Evolutionary conservation across 1,140 invertebrate genomes (phyloP).

Genomic region (Bacillus rossius): DNA sequence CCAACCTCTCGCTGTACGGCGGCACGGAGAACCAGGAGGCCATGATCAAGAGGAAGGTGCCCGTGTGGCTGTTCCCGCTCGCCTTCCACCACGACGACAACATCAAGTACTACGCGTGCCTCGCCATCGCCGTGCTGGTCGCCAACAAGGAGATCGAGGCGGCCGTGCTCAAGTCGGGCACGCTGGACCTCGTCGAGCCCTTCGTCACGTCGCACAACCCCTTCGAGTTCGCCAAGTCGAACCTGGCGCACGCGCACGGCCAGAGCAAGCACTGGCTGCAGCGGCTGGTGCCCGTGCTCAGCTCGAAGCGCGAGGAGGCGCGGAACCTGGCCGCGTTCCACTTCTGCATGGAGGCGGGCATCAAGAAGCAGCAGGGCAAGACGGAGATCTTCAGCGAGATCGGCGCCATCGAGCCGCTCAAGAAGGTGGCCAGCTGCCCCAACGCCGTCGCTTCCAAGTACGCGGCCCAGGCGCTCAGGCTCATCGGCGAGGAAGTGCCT

Average conservation of each 20-base stretch:
- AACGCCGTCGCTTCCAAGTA: constrained; percentile 97
- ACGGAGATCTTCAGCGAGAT: constrained; percentile 93
- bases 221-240: constrained; percentile 89
- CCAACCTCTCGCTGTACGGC: constrained; percentile 94
- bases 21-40: constrained; percentile 95
- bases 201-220: constrained; percentile 94
- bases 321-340: constrained; percentile 96
- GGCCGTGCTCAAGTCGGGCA: constrained; percentile 91
- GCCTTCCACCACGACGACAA: constrained; percentile 96
- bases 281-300: constrained; percentile 89
- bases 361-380: constrained; percentile 94
- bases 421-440: constrained; percentile 95
- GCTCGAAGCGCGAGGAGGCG: constrained; percentile 93
- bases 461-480: constrained; percentile 88
- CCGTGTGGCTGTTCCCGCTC: constrained; percentile 96
- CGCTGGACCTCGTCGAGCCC: constrained; percentile 91
- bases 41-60: constrained; percentile 94
- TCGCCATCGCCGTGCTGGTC: constrained; percentile 94
- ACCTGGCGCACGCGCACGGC: constrained; percentile 89
- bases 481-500: constrained; percentile 95
- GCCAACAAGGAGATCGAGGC: constrained; percentile 98
- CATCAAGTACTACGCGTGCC: constrained; percentile 96
- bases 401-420: constrained; percentile 90
- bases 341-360: constrained; percentile 98
- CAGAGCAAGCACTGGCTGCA: constrained; percentile 96